Evolutionary conservation across 2,797 vertebrate species (phyloP), one percentile per base, ranked within the genome.

Genomic region (Remorina albescens): DNA sequence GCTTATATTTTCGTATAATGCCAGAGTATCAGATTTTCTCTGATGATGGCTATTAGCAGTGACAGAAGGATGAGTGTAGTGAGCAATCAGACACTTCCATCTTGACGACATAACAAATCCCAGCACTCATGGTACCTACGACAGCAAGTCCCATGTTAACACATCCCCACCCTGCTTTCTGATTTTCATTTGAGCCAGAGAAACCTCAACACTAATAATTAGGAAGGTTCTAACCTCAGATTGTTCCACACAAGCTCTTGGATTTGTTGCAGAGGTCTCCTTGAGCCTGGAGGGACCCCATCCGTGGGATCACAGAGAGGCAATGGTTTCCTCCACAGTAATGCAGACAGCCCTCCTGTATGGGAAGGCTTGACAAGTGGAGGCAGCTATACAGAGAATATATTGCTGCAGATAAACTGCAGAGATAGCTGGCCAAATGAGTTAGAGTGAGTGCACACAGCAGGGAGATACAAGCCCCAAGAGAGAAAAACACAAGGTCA

Each of bases 391-490:
- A 68, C 16, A 64, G 54, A 67, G 57, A 84, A 82, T 53, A 74
- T 64, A 86, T 23, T 15, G 72, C 71, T 78, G 86, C 85, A 83
- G 78, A 86, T 78, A 74, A 80, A 11, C 53, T 67, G 69, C 65
- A 88, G 82, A 55, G 81, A 82, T 42, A 39, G 73, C 54, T 3
- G 8, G 67, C 32, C 67, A 64, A 59, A 80, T 46, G 64, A 81
- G 56, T 74, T 69, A 64, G 3, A 64, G 42, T 19, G 62, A 67
- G 23, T 2, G 62, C 44, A 44, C 36, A 18, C 42, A 23, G 64
- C 21, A 8, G 56, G 32, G 19, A 39, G 18, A 53, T 60, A 47
- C 6, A 55, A 28, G 10, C 39, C 13, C 2, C 39, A 41, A 59
- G 51, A 73, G 18, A 0, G 46, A 67, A 67, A 60, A 23, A 5